Conservation (phyloP, 2,797 vertebrate genomes). For the Picus viridis region DNA sequence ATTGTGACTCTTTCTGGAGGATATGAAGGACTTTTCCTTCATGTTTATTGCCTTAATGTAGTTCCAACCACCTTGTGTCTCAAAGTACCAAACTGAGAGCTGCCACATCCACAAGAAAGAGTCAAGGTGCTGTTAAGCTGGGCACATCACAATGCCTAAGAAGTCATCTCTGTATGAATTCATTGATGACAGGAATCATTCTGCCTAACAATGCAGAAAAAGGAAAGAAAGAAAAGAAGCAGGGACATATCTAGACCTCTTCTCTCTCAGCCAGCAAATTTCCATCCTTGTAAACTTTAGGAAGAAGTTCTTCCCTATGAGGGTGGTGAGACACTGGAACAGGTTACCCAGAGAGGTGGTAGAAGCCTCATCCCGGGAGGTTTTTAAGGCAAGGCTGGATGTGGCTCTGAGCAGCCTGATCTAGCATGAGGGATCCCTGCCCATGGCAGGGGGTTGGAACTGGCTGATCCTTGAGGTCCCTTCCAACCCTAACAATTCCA, state of each 20-base stretch:
- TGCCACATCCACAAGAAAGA: fast-evolving
- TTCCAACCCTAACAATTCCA: too few relatives aligned
- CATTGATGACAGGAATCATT: background rate
- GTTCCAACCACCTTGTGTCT: fast-evolving
- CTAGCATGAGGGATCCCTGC: too few relatives aligned
- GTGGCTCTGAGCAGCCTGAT: too few relatives aligned
- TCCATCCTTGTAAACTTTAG: background rate
- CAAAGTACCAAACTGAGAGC: background rate
- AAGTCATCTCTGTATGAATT: background rate
- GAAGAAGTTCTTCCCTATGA: too few relatives aligned
- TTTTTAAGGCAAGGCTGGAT: too few relatives aligned
- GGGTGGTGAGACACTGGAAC: too few relatives aligned
- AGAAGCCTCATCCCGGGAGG: too few relatives aligned
- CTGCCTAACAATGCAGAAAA: background rate
- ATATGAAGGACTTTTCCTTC: background rate
- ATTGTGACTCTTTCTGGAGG: background rate
- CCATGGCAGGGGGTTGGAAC: too few relatives aligned
- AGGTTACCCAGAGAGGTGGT: too few relatives aligned
- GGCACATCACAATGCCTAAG: fast-evolving
- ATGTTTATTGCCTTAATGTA: background rate
- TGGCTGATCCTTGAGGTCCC: too few relatives aligned
- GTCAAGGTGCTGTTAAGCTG: background rate
- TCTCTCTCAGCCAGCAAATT: background rate
- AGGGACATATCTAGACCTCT: fast-evolving
- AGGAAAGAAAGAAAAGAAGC: background rate